Evolutionary conservation across 2,888 invertebrate genomes (phyloP), one percentile per base, ranked within the genome.

Genomic region (Anthophora plumipes): DNA sequence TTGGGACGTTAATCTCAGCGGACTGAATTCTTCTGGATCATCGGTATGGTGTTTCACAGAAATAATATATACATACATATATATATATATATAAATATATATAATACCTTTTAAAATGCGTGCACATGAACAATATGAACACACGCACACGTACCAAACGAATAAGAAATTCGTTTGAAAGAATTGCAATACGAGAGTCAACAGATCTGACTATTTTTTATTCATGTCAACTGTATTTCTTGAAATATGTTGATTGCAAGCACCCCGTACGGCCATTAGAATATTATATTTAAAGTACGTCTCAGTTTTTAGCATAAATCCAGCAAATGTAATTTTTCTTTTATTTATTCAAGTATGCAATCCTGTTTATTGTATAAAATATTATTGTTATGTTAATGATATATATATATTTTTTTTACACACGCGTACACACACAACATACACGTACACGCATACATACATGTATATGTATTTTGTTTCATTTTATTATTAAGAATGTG

Each of bases 1-100:
- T 77, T 92, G 92, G 92, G 92, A 92, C 80, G 82, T 85, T 64
- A 90, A 85, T 89, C 85, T 85, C 84, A 88, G 86, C 85, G 90
- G 89, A 78, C 88, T 85, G 84, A 92, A 90, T 89, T 91, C 92
- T 82, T 91, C 91, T 85, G 91, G 89, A 88, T 89, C 91, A 85
- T 89, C 91, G 92, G 92, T 92, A 91, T 87, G 90, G 83, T 88
- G 85, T 87, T 85, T 85, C 77, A 77, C 57, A 73, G 71, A 78
- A 78, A 71, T 77, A 76, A 72, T 31, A 31, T 31, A 31, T 31
- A 31, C 31, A 31, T 31, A 31, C 31, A 31, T 31, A n/a, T n/a
- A n/a, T n/a, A n/a, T n/a, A n/a, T n/a, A 72, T 31, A 31, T 31
- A 31, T 31, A 31, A 1, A 31, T 31, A 31, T 4, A 31, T 31